These are phyloP conservation scores for Rallus limicola DNA, from an alignment of 2,113 vertebrate genomes.

Conservation along the genomic window DNA sequence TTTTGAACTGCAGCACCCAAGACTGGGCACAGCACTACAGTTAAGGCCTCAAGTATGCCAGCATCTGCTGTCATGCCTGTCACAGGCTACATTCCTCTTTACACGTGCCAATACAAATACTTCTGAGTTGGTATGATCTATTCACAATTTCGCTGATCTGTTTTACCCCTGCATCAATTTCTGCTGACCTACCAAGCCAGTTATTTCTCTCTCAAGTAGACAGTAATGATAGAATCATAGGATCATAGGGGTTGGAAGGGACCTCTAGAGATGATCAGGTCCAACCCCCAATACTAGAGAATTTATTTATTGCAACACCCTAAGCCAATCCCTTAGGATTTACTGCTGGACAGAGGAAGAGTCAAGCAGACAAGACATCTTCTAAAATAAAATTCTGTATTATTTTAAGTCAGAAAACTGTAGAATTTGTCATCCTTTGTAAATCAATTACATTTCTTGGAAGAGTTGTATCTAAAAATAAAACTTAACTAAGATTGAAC, in stretches of 20 bases:
- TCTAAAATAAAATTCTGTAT: background rate
- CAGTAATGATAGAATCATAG: background rate
- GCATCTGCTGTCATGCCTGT: background rate
- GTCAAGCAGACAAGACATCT: background rate
- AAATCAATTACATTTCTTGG: background rate
- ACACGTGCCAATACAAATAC: background rate
- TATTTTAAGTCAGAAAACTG: background rate
- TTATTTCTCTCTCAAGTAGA: constrained; percentile 20
- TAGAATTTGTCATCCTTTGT: background rate
- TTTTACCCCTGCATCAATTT: background rate
- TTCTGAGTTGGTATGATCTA: background rate
- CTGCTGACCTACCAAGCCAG: constrained; percentile 11
- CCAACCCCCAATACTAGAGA: background rate
- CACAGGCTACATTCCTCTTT: background rate
- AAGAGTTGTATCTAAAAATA: background rate
- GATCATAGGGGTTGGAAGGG: too few relatives aligned
- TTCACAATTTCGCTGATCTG: background rate
- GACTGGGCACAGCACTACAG: background rate
- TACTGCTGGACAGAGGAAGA: background rate
- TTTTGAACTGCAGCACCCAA: background rate
- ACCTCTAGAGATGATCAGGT: too few relatives aligned
- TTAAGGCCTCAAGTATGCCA: accelerated
- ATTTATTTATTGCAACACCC: background rate
- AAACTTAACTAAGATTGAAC: background rate
- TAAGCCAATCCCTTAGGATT: background rate